phyloP scores from a whole-genome alignment of 2,888 invertebrate genomes.

The Bellardia bayeri region DNA sequence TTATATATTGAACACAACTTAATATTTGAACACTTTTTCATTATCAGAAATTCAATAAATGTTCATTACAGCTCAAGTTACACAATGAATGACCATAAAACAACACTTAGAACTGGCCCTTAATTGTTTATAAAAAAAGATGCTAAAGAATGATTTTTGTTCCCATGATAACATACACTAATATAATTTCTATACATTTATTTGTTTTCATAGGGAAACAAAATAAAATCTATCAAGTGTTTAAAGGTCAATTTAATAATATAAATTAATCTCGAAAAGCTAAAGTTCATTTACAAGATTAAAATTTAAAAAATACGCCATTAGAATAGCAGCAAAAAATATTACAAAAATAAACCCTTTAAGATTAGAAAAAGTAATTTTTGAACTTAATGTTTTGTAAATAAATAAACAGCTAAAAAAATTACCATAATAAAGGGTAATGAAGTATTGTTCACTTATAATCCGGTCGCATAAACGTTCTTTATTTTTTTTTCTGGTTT shows the following conservation, averaged over 20 bases:
- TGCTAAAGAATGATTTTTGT: background rate
- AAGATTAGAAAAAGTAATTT: conserved; percentile 16
- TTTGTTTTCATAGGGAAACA: background rate
- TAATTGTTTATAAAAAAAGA: background rate
- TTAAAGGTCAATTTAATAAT: conserved; percentile 45
- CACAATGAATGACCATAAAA: background rate
- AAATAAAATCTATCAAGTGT: conserved; percentile 23
- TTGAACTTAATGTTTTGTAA: background rate
- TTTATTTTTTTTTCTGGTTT: too few species aligned
- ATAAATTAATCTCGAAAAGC: conserved; percentile 56
- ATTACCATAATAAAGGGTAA: background rate
- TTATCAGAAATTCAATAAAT: background rate
- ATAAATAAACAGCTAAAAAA: background rate
- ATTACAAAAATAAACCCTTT: background rate
- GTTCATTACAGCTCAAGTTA: background rate
- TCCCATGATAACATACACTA: conserved; percentile 21
- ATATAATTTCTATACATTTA: background rate
- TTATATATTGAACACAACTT: too few species aligned
- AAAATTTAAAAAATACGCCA: background rate
- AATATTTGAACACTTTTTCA: background rate
- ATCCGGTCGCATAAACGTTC: too few species aligned
- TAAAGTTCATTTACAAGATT: conserved; percentile 6
- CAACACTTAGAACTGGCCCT: background rate
- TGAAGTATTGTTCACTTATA: too few species aligned
- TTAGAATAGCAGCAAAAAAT: background rate